Evolutionary conservation across 2,113 vertebrate species (phyloP).

Genomic region (Psilopsiagon aymara): DNA sequence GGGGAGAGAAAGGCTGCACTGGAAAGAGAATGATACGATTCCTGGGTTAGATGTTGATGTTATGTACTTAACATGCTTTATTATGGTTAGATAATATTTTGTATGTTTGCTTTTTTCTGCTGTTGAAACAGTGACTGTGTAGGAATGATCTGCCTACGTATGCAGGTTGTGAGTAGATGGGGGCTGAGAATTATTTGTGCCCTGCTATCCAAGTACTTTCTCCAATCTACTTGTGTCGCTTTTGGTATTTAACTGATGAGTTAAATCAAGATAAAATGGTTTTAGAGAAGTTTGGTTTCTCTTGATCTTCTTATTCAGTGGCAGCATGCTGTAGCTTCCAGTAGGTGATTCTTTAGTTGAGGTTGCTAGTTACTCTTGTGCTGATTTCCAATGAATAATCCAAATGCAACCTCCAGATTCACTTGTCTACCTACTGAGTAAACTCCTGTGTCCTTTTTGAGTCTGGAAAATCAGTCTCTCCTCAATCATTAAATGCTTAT

Average conservation of each 20-base stretch:
- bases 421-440: background rate
- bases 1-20: background rate
- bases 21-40: background rate
- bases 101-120: background rate
- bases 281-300: background rate
- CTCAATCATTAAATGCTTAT: background rate
- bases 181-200: background rate
- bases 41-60: background rate
- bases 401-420: background rate
- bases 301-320: background rate
- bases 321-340: background rate
- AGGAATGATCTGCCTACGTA: background rate
- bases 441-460: background rate
- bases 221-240: background rate
- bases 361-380: background rate
- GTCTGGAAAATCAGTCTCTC: background rate
- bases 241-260: background rate
- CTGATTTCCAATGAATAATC: background rate
- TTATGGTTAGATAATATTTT: background rate
- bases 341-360: background rate
- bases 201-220: background rate
- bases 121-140: background rate
- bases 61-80: background rate
- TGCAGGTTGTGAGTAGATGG: background rate
- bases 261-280: background rate